Percentiles rank a stretch among this genome's conserved stretches.
These are phyloP conservation scores for Subacronicta megacephala DNA, from an alignment of 2,888 invertebrate species.

Conservation along the genomic window DNA sequence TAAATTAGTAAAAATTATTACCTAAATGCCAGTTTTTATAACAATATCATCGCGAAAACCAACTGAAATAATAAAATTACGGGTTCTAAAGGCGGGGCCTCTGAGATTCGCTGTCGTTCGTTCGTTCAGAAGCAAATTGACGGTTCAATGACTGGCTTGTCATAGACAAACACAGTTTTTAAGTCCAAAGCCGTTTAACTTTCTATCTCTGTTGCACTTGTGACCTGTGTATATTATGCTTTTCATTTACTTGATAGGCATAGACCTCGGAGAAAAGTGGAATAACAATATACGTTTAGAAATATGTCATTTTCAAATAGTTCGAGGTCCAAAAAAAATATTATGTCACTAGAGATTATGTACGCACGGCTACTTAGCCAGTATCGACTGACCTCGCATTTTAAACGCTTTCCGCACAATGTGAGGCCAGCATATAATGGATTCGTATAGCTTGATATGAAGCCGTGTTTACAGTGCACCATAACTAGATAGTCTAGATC, in stretches of 20 bases:
- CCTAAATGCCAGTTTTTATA: constrained; percentile 79
- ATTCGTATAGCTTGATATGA: too few species aligned
- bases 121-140: constrained; percentile 78
- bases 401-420: too few species aligned
- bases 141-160: constrained; percentile 77
- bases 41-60: constrained; percentile 83
- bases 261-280: constrained; percentile 13
- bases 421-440: too few species aligned
- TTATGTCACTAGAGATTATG: too few species aligned
- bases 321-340: too few species aligned
- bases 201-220: constrained; percentile 40
- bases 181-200: constrained; percentile 41
- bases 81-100: constrained; percentile 85
- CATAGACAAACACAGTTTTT: constrained; percentile 65
- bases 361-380: too few species aligned
- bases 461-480: too few species aligned
- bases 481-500: too few species aligned
- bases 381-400: too few species aligned
- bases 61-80: constrained; percentile 82
- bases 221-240: neutral
- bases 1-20: constrained; percentile 64
- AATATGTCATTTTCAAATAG: too few species aligned
- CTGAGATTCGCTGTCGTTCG: constrained; percentile 81
- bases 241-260: constrained; percentile 22
- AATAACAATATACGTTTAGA: constrained; percentile 24